phyloP scores from a whole-genome alignment of 2,888 invertebrate genomes.

The Erebia ligea region DNA sequence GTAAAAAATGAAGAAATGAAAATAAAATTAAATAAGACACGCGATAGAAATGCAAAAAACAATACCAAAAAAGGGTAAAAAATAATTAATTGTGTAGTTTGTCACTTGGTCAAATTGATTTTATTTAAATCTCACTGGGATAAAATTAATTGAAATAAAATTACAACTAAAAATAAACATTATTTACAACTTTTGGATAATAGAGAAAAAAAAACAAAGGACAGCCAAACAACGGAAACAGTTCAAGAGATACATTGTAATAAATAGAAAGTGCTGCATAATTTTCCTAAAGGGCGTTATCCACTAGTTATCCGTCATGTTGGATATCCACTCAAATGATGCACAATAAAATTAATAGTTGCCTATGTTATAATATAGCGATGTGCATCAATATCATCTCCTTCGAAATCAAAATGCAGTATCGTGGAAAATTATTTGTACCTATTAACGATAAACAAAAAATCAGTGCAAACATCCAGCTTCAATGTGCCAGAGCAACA shows the following conservation, averaged over 20 bases:
- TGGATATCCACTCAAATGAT: not conserved
- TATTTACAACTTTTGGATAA: constrained; percentile 56
- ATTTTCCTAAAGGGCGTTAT: not conserved
- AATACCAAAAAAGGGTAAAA: not conserved
- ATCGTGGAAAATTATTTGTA: not conserved
- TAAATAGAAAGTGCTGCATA: constrained; percentile 64
- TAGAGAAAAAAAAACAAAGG: constrained; percentile 52
- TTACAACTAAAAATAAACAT: constrained; percentile 46
- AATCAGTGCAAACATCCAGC: no score
- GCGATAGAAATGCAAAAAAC: constrained; percentile 14
- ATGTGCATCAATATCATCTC: no score
- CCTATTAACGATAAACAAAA: no score
- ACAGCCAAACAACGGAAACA: constrained; percentile 59
- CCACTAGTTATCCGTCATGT: not conserved
- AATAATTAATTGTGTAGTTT: not conserved
- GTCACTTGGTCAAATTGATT: constrained; percentile 8
- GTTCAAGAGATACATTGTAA: constrained; percentile 62
- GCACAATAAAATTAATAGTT: no score
- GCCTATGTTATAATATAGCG: no score
- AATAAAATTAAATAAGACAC: constrained; percentile 3
- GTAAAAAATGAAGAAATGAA: not conserved
- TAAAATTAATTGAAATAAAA: constrained; percentile 47
- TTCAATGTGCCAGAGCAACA: no score
- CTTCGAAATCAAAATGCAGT: no score
- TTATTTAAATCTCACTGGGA: constrained; percentile 59